Percentiles rank a stretch among this genome's conserved stretches.
These are phyloP conservation scores for Paraescarpia echinospica DNA, from an alignment of 1,140 invertebrate species.

Conservation along the genomic window DNA sequence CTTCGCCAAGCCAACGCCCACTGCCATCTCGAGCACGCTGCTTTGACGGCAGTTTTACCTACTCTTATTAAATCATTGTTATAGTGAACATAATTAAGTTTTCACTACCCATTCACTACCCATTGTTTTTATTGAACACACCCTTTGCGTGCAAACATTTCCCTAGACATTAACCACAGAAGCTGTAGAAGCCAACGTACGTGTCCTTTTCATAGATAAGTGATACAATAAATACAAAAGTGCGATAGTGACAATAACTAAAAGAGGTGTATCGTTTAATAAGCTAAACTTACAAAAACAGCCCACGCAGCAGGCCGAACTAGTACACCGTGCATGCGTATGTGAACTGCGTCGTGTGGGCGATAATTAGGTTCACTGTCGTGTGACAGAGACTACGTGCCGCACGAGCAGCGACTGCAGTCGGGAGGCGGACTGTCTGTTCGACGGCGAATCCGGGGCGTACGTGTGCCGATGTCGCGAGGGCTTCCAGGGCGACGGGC, in stretches of 20 bases:
- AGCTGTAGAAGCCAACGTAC: neutral
- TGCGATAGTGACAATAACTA: too few relatives aligned
- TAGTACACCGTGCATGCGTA: too few relatives aligned
- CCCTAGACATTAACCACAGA: neutral
- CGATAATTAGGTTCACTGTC: neutral
- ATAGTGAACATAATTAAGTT: too few relatives aligned
- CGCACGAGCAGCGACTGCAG: neutral
- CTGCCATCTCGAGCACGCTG: too few relatives aligned
- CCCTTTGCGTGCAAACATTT: neutral
- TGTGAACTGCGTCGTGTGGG: neutral
- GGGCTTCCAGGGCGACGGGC: slow-evolving; percentile 19
- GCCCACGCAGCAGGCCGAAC: too few relatives aligned
- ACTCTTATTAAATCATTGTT: too few relatives aligned
- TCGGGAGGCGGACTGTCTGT: neutral
- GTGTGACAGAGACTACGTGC: neutral
- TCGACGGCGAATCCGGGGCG: neutral
- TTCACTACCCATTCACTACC: too few relatives aligned
- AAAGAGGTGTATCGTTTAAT: too few relatives aligned
- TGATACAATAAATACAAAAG: too few relatives aligned
- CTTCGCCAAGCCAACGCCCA: too few relatives aligned
- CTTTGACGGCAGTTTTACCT: too few relatives aligned
- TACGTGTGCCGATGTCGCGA: slow-evolving; percentile 18
- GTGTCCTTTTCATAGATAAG: neutral
- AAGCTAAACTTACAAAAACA: neutral
- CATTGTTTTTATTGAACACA: too few relatives aligned